Conservation (phyloP, 2,797 vertebrate species). For the Australoheros facetus region DNA sequence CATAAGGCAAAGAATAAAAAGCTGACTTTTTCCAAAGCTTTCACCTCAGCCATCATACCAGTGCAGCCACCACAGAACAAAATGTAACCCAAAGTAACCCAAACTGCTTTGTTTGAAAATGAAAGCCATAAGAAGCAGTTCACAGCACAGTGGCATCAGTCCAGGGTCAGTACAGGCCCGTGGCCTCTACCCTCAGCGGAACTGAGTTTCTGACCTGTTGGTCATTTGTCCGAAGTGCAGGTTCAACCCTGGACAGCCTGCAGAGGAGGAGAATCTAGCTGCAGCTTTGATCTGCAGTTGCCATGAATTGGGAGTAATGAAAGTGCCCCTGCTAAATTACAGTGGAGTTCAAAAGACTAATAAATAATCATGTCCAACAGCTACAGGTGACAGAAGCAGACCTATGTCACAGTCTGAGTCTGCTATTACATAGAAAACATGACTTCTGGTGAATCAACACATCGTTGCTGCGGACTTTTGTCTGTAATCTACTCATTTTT, state of each 20-base stretch:
- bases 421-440: conserved; percentile 32
- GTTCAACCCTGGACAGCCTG: conserved; percentile 60
- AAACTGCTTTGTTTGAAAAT: conserved; percentile 23
- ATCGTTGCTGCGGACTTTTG: background rate
- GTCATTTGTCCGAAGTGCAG: conserved; percentile 76
- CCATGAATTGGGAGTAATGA: conserved; percentile 70
- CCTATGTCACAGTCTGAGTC: conserved; percentile 39
- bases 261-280: conserved; percentile 64
- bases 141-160: conserved; percentile 45
- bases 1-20: background rate
- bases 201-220: conserved; percentile 76
- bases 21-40: conserved; percentile 5
- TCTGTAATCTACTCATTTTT: background rate
- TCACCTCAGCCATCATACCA: conserved; percentile 12
- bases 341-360: conserved; percentile 71
- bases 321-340: conserved; percentile 71
- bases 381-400: conserved; percentile 43
- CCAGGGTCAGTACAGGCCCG: conserved; percentile 57
- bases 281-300: conserved; percentile 76
- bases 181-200: conserved; percentile 72
- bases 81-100: background rate
- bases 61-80: background rate
- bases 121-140: conserved; percentile 15
- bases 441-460: background rate
- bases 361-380: conserved; percentile 55